Evolutionary conservation across 2,797 vertebrate species (phyloP), one percentile per base, ranked within the genome.

Genomic region (Hephaestus fuliginosus): DNA sequence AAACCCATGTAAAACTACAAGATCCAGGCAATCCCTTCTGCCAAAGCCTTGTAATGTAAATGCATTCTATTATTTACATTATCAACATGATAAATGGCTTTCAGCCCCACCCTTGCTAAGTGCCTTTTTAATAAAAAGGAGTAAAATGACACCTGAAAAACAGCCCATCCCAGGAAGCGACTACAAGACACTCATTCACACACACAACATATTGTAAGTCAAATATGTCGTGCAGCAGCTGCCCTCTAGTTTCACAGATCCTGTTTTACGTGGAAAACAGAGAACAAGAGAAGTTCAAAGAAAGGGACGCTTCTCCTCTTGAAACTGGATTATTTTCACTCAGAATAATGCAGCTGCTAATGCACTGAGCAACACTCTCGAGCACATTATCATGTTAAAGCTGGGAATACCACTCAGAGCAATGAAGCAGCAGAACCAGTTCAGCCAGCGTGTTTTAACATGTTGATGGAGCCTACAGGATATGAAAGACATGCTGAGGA

Each of bases 381-480:
- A 39, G 68, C 66, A 86, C 55, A 69, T 85, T 76, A 85, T 80
- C 83, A 82, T 81, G 33, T 70, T 8, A 83, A 88, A 88, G 39
- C 30, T 0, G 7, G 53, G 88, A 90, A 86, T 85, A 82, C 82
- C 79, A 48, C 71, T 67, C 39, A 55, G 66, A 51, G 65, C 43
- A 58, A 30, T 4, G 0, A 83, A 66, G 91, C 75, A 66, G 92
- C 46, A 77, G 78, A 96, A 95, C 95, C 91, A 80, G 95, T 96
- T 93, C 88, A 85, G 53, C 70, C 15, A 14, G 86, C 95, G 14
- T 76, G 95, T 93, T 80, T 78, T 9, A 85, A 94, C 95, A 87
- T 22, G 91, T 87, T 49, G 63, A 30, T 25, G 18, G 48, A 63
- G 72, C 65, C 66, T 13, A 78, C 56, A 82, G 72, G 87, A 76